A percentile compares a stretch with the other conserved stretches of the same genome.
Conservation (phyloP, 2,888 invertebrate species). For the Drosophila pseudotakahashii region DNA sequence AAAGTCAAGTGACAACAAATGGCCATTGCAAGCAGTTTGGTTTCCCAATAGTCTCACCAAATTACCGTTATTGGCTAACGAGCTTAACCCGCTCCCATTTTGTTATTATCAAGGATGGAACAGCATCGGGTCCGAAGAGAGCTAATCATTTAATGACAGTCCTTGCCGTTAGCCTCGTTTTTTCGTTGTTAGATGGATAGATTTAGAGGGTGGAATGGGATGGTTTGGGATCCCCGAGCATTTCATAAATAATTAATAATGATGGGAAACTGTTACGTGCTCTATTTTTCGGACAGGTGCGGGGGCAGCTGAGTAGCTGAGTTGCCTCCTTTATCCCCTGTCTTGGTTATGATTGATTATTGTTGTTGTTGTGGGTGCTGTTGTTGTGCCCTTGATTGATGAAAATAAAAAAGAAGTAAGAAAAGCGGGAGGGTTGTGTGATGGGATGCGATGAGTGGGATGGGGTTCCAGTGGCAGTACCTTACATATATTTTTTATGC, state of each 20-base stretch:
- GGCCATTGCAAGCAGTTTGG: neutral
- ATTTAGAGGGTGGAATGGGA: neutral
- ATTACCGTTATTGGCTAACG: constrained; percentile 22
- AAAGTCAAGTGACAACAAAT: neutral
- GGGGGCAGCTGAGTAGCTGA: constrained; percentile 8
- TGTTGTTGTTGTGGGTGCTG: constrained; percentile 2
- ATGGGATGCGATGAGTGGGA: neutral
- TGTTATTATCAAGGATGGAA: constrained; percentile 12
- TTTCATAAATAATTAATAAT: constrained; percentile 74
- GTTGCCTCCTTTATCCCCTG: neutral
- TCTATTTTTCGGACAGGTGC: constrained; percentile 43
- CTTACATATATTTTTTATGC: constrained; percentile 18
- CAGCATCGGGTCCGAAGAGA: constrained; percentile 23
- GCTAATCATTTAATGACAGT: constrained; percentile 70
- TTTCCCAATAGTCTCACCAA: constrained; percentile 5
- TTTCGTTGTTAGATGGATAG: neutral
- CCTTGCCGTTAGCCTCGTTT: constrained; percentile 9
- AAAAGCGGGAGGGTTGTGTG: neutral
- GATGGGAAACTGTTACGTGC: constrained; percentile 66
- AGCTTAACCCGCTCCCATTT: constrained; percentile 35
- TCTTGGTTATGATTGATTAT: constrained; percentile 64
- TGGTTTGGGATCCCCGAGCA: neutral
- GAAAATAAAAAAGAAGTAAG: constrained; percentile 41
- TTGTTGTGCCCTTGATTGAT: constrained; percentile 63
- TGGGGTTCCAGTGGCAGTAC: neutral